A percentile compares a stretch with the other conserved stretches of the same genome.
Evolutionary conservation across 2,888 invertebrate genomes (phyloP).

Genomic region (Resseliella maxima): DNA sequence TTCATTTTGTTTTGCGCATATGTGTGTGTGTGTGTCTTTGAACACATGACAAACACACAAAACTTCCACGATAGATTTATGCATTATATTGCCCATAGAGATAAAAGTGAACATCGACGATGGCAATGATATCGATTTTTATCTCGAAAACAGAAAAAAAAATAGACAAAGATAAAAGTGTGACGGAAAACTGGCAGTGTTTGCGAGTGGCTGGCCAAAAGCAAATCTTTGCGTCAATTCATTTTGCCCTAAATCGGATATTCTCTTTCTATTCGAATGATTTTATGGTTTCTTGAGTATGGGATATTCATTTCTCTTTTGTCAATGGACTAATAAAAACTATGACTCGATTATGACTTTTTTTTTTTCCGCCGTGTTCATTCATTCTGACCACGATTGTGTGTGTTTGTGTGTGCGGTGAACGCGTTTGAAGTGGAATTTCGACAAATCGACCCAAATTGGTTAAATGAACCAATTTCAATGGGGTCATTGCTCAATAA

Average conservation of each 20-base stretch:
- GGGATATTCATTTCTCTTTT: background rate
- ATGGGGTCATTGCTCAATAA: background rate
- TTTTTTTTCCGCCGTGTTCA: no score
- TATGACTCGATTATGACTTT: background rate
- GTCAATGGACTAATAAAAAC: background rate
- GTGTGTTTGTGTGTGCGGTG: background rate
- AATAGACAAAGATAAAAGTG: background rate
- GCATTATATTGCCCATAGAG: conserved; percentile 22
- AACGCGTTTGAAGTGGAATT: background rate
- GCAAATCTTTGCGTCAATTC: background rate
- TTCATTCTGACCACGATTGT: background rate
- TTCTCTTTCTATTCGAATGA: background rate
- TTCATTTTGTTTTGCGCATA: background rate
- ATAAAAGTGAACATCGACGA: background rate
- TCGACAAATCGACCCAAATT: background rate
- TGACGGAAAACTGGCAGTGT: background rate
- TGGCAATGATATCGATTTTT: background rate
- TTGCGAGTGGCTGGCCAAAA: background rate
- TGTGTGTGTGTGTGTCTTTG: background rate
- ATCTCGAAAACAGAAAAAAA: background rate
- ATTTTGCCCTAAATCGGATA: background rate
- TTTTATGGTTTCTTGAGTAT: background rate
- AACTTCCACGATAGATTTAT: background rate
- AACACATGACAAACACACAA: background rate
- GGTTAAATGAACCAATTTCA: background rate